Base-by-base conservation (phyloP, 2,888 invertebrate genomes). In the Drosophila sordidapex region DNA sequence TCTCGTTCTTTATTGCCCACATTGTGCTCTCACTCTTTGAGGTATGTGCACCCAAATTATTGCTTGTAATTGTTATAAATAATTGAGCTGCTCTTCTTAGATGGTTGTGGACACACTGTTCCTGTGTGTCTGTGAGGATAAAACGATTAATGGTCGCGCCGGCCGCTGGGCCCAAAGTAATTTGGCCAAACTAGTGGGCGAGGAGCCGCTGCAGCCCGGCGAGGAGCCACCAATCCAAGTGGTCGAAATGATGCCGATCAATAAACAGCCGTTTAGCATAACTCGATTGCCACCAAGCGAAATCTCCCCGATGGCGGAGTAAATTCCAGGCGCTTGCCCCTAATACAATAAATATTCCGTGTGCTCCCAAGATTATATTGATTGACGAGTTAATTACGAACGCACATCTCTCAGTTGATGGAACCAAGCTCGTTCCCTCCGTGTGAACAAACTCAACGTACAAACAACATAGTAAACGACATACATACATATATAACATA, bases 71-170 rank as follows among this genome's bases (percentile, higher is more conserved):
- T 15, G 36, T n/a, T 46, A 8, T 25, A 25, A 27, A 11, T 15
- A 18, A 40, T 25, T 25, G 0, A 13, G 1, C 0, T 54, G 18
- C n/a, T 15, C 3, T 13, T 70, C 29, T 66, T 68, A 98, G 98
- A 98, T 98, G 96, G 97, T 98, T 13, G 96, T 99, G 10, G 98
- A 99, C 92, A 98, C 99, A 0, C 94, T 99, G 62, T 97, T 99
- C 93, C 94, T 99, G 75, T 99, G 99, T 92, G 97, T 98, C 89
- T 98, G 98, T 91, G 98, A 98, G 92, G 98, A 98, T 92, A 96
- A 96, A 93, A 96, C 97, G 70, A 95, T 96, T 92, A 97, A 98
- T 91, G 96, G 96, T 2, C 95, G 95, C 0, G 95, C 95, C 33
- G 96, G 96, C 13, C 93, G 94, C 51, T 95, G 95, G 95, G 94